Conservation (phyloP, 2,113 vertebrate species). For the Ptilorrhoa leucosticta region DNA sequence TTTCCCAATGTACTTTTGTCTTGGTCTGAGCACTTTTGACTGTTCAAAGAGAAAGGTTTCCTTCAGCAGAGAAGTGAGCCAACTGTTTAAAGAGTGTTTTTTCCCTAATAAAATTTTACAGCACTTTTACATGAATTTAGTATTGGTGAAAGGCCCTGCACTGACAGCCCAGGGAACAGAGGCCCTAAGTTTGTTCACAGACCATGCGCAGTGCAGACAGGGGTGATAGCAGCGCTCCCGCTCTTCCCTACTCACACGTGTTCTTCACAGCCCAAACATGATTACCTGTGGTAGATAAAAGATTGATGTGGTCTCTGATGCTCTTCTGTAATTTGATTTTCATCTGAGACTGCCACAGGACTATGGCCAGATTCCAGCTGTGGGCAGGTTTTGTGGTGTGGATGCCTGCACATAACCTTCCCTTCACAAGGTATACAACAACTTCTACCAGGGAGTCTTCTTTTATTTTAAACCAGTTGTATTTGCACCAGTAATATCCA, state of each 20-base stretch:
- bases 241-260: rapidly evolving
- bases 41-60: constrained; percentile 2
- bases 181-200: neutral
- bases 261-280: neutral
- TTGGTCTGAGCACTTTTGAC: neutral
- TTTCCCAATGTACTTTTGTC: neutral
- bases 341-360: neutral
- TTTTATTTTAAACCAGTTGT: neutral
- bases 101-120: constrained; percentile 52
- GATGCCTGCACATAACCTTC: neutral
- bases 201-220: neutral
- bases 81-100: constrained; percentile 22
- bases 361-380: neutral
- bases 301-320: neutral
- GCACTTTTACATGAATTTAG: neutral
- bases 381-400: neutral
- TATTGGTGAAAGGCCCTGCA: neutral
- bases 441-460: neutral
- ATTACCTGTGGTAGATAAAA: neutral
- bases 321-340: neutral
- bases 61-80: neutral
- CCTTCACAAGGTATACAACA: neutral
- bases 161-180: neutral
- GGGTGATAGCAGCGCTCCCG: neutral
- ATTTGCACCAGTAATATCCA: neutral